These are phyloP conservation scores for Cosmorhoe ocellata DNA, from an alignment of 2,888 invertebrate species.

Conservation along the genomic window DNA sequence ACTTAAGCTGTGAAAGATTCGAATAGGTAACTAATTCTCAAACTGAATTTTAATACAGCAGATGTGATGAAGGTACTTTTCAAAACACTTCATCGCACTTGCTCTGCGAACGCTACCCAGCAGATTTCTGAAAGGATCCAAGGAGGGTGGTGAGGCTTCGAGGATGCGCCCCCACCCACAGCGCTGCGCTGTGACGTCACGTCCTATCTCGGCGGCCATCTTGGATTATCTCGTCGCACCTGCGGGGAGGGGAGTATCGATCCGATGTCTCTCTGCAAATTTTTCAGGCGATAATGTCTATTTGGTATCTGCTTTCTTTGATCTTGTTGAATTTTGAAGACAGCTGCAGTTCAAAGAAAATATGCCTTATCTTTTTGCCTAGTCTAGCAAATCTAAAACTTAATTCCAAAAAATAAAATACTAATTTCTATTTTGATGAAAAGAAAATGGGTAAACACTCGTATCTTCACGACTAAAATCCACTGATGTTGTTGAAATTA, in stretches of 20 bases:
- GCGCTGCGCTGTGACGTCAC: constrained; percentile 79
- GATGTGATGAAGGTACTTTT: too few relatives aligned
- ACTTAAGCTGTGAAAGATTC: too few relatives aligned
- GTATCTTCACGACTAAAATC: too few relatives aligned
- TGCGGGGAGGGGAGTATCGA: constrained; percentile 78
- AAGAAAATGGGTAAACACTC: too few relatives aligned
- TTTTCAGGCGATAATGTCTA: constrained; percentile 70
- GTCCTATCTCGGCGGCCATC: constrained; percentile 83
- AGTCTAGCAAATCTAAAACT: too few relatives aligned
- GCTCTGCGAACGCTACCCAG: constrained; percentile 55
- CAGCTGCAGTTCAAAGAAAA: too few relatives aligned
- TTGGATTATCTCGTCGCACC: constrained; percentile 83
- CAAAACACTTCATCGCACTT: constrained; percentile 7
- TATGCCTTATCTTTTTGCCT: too few relatives aligned
- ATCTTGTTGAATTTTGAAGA: neutral
- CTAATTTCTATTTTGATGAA: too few relatives aligned
- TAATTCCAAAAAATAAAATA: too few relatives aligned
- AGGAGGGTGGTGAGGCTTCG: constrained; percentile 80
- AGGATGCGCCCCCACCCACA: constrained; percentile 59
- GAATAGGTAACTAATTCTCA: too few relatives aligned
- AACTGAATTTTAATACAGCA: too few relatives aligned
- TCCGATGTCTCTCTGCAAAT: constrained; percentile 66
- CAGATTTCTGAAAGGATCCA: constrained; percentile 80
- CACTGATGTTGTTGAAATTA: too few relatives aligned
- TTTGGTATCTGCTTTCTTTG: constrained; percentile 33